Conservation (phyloP, 2,797 vertebrate genomes). For the Labroides dimidiatus region DNA sequence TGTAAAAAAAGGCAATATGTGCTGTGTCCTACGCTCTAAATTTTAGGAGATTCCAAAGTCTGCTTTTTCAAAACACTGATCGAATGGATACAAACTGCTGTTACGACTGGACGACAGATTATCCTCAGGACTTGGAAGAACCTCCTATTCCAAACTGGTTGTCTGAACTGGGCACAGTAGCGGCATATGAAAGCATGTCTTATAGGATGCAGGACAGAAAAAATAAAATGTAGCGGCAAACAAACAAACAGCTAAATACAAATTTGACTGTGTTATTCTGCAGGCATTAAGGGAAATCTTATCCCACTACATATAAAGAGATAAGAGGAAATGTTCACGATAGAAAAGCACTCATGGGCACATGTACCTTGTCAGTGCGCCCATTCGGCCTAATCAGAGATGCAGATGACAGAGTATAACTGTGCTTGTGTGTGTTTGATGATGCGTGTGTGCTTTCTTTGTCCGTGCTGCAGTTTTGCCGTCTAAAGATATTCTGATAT, state of each 20-base stretch:
- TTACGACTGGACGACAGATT: too few relatives aligned
- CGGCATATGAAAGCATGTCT: too few relatives aligned
- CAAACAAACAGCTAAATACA: neutral
- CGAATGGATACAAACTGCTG: too few relatives aligned
- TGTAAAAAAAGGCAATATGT: too few relatives aligned
- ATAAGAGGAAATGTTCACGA: slow-evolving; percentile 65
- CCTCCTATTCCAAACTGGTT: too few relatives aligned
- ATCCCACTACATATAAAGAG: slow-evolving; percentile 5
- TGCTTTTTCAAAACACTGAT: too few relatives aligned
- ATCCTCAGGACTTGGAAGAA: too few relatives aligned
- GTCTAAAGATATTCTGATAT: slow-evolving; percentile 33
- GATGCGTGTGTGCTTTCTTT: slow-evolving; percentile 15
- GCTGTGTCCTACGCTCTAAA: too few relatives aligned
- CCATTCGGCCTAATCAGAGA: slow-evolving; percentile 64
- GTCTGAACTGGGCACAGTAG: too few relatives aligned
- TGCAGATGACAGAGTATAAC: slow-evolving; percentile 58
- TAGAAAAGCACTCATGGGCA: slow-evolving; percentile 37
- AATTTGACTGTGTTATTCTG: slow-evolving; percentile 21
- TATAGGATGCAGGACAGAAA: too few relatives aligned
- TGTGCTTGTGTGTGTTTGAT: slow-evolving; percentile 31
- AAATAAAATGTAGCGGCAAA: too few relatives aligned
- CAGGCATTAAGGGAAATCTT: slow-evolving; percentile 53
- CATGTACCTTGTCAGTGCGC: slow-evolving; percentile 59
- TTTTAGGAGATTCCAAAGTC: too few relatives aligned
- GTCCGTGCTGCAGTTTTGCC: neutral